Base-by-base conservation (phyloP, 2,888 invertebrate species). In the Pachymerium ferrugineum region DNA sequence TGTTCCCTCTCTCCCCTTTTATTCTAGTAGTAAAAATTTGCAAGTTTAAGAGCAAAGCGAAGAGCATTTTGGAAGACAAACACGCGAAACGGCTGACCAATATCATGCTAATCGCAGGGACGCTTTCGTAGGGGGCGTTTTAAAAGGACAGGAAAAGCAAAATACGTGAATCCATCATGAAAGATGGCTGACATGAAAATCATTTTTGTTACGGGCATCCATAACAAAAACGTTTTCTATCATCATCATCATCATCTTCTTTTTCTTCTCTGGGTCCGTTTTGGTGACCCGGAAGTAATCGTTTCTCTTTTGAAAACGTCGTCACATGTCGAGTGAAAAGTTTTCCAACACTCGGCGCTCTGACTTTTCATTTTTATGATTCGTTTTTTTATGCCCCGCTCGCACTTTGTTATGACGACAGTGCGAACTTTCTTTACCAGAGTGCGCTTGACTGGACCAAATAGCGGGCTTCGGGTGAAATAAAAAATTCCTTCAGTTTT, bases 61-160 rank as follows among this genome's bases (percentile, higher is more conserved):
- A 42, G 42, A 42, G 42, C 42, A 22, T 47, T 47, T 47, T 47
- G 47, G 47, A 47, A 47, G 47, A 47, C 47, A 47, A 47, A 47
- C 47, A 47, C 47, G 47, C 47, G 22, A n/a, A n/a, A 6, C 47
- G 47, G 47, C 22, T 47, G 47, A 47, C 47, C 47, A 47, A 47
- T 47, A 47, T 47, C 47, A 47, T 47, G 47, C 47, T 47, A 47
- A 47, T 47, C 47, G 47, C 22, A 47, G n/a, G n/a, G n/a, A n/a
- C n/a, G n/a, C n/a, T n/a, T n/a, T n/a, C n/a, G n/a, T n/a, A n/a
- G n/a, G n/a, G n/a, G n/a, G n/a, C n/a, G n/a, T n/a, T n/a, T n/a
- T 42, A 47, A 47, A 8, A 47, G 22, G 47, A 38, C 38, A 38
- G n/a, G 38, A 14, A 16, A 6, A 38, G 5, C 38, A 16, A 3